Conservation (phyloP, 92 coral and sea anemone genomes). For the Phenganax subtilis region DNA sequence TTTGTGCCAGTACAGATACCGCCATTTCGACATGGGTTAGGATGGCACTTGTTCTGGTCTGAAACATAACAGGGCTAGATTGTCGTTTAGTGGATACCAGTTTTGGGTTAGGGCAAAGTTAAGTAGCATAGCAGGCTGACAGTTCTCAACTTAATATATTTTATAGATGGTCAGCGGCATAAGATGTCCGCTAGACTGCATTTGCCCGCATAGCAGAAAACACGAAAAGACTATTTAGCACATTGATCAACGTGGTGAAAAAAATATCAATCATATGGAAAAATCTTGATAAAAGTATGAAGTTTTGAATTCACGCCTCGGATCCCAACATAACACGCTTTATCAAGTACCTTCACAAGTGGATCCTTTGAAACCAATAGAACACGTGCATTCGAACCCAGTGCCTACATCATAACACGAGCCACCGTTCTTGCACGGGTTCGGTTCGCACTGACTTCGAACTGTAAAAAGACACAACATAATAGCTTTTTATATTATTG, state of each 20-base stretch:
- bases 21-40: slow-evolving; percentile 98
- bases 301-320: background rate
- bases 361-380: slow-evolving; percentile 82
- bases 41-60: slow-evolving; percentile 95
- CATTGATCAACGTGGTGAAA: too few species aligned
- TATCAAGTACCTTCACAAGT: slow-evolving; percentile 80
- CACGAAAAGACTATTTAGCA: too few species aligned
- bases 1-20: slow-evolving; percentile 93
- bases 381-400: slow-evolving; percentile 96
- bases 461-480: slow-evolving; percentile 41
- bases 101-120: too few species aligned
- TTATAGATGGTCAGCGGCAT: too few species aligned
- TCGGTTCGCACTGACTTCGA: slow-evolving; percentile 94
- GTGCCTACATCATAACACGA: slow-evolving; percentile 98
- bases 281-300: background rate
- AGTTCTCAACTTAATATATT: too few species aligned
- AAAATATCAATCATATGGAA: background rate
- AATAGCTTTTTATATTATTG: background rate
- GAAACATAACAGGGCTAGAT: background rate
- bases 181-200: too few species aligned
- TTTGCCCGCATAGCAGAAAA: too few species aligned
- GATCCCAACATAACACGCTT: too few species aligned
- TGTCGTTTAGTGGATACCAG: too few species aligned
- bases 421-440: slow-evolving; percentile 86
- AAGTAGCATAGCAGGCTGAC: too few species aligned